A percentile compares a stretch with the other conserved stretches of the same genome.
Evolutionary conservation across 2,888 invertebrate species (phyloP).

Genomic region (Lamproptera curius): DNA sequence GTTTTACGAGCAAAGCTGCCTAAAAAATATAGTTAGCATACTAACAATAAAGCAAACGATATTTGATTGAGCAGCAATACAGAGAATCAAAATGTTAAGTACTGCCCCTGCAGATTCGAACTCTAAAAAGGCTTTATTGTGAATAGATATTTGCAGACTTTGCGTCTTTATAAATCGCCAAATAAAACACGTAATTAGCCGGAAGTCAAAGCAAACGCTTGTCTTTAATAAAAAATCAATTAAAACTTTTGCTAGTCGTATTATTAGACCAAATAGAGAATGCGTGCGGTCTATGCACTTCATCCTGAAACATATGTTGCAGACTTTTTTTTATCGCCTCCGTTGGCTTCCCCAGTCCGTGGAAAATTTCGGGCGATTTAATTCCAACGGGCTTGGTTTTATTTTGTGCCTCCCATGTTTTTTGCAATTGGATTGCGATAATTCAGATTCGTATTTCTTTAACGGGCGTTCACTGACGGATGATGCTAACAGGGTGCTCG

Average conservation of each 20-base stretch:
- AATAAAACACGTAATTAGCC: conserved; percentile 6
- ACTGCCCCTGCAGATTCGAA: too few species aligned
- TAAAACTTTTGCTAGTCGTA: conserved; percentile 26
- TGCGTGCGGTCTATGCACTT: conserved; percentile 39
- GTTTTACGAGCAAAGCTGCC: too few species aligned
- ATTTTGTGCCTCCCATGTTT: conserved; percentile 25
- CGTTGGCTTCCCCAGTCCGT: conserved; percentile 35
- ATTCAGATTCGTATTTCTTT: conserved; percentile 20
- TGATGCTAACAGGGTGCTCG: too few species aligned
- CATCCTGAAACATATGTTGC: conserved; percentile 51
- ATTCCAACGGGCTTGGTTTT: conserved; percentile 32
- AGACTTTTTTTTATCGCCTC: conserved; percentile 64
- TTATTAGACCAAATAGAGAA: conserved; percentile 28
- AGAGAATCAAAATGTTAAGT: too few species aligned
- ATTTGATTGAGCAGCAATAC: too few species aligned
- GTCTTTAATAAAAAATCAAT: conserved; percentile 19
- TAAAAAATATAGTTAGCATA: too few species aligned
- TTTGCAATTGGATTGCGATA: conserved; percentile 27
- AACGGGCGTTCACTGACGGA: conserved; percentile 10
- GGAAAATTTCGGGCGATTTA: conserved; percentile 38
- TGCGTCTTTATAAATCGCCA: too few species aligned
- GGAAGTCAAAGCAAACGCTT: neutral
- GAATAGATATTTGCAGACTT: too few species aligned
- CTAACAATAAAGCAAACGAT: too few species aligned
- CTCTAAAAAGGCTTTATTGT: too few species aligned